Conservation (phyloP, 2,797 vertebrate genomes). For the Coilia nasus region DNA sequence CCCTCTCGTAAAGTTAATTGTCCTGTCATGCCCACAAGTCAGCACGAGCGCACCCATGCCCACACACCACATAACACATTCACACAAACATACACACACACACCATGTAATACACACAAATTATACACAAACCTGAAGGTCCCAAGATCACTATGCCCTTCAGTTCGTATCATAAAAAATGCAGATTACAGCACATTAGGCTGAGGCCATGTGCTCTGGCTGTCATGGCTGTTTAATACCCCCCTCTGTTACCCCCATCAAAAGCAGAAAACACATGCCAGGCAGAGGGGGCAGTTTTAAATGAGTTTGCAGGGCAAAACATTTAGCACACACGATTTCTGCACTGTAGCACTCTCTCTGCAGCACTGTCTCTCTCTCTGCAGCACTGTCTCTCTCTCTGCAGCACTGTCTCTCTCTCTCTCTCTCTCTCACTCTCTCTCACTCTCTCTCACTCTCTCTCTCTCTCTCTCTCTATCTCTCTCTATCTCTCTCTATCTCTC, state of each 20-base stretch:
- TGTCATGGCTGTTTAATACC: neutral
- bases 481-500: no score
- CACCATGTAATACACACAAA: neutral
- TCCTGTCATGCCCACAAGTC: constrained; percentile 16
- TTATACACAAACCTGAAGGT: neutral
- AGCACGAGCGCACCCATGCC: neutral
- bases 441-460: constrained; percentile 46
- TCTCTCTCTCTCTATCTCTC: no score
- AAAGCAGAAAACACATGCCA: neutral
- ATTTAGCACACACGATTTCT: neutral
- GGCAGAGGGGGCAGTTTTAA: neutral
- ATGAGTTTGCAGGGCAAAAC: constrained; percentile 10
- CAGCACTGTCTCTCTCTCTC: no score
- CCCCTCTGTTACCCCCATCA: neutral
- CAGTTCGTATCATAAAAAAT: constrained; percentile 12
- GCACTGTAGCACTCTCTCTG: constrained; percentile 26
- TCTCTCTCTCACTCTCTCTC: constrained; percentile 38
- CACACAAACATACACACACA: constrained; percentile 10
- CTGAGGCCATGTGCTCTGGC: neutral
- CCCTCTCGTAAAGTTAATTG: constrained; percentile 24
- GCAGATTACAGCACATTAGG: constrained; percentile 23
- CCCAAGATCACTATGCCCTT: constrained; percentile 20
- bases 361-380: constrained; percentile 16
- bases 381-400: constrained; percentile 31
- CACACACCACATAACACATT: neutral